Evolutionary conservation across 2,888 invertebrate genomes (phyloP).

Genomic region (Drosophila gaucha): DNA sequence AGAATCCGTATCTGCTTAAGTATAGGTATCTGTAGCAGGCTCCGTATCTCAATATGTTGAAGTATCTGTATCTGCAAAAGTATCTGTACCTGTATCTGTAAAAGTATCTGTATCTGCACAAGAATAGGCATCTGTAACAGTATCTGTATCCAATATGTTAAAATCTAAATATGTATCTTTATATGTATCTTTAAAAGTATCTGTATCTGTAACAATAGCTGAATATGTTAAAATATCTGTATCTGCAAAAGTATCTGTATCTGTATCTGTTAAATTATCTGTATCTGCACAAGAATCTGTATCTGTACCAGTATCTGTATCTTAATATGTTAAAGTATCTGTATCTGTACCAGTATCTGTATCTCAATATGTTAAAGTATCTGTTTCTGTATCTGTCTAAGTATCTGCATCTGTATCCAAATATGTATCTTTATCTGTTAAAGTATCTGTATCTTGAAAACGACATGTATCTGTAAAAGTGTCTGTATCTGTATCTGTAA

Average conservation of each 20-base stretch:
- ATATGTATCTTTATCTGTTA: conserved; percentile 1
- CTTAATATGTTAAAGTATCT: conserved; percentile 1
- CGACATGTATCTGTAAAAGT: neutral
- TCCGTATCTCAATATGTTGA: no score
- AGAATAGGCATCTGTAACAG: neutral
- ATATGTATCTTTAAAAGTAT: conserved; percentile 2
- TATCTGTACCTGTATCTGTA: conserved; percentile 9
- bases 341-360: neutral
- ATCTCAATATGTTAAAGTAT: neutral
- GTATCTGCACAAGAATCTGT: neutral
- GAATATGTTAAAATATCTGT: no score
- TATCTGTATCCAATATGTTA: neutral
- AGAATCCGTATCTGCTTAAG: no score
- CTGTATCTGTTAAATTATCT: conserved; percentile 10
- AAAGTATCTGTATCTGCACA: conserved; percentile 2
- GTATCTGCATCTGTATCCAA: conserved; percentile 1
- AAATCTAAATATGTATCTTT: conserved; percentile 5
- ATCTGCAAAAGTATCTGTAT: conserved; percentile 6
- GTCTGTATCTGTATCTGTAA: conserved; percentile 1
- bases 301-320: conserved; percentile 4
- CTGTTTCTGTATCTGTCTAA: conserved; percentile 1
- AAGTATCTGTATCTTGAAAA: conserved; percentile 1
- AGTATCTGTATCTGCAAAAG: conserved; percentile 3
- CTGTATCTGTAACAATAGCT: conserved; percentile 5
- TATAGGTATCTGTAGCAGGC: neutral